Evolutionary conservation across 2,113 vertebrate genomes (phyloP).

Genomic region (Cyprinodon variegatus): DNA sequence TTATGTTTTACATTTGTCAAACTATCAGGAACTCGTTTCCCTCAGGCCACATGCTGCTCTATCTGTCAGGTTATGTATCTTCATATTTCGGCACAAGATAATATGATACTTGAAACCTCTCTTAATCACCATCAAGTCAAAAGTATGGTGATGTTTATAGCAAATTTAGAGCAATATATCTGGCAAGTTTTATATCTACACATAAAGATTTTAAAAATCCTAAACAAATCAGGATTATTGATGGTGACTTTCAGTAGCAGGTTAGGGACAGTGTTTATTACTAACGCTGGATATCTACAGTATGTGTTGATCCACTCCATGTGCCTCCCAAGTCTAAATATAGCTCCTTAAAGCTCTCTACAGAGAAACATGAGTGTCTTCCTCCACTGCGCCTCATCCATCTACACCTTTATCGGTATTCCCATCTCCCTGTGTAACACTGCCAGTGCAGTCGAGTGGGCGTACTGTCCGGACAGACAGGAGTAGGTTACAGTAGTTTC

Average conservation of each 20-base stretch:
- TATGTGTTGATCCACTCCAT: conserved; percentile 59
- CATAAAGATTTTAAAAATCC: conserved; percentile 30
- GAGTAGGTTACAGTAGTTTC: conserved; percentile 61
- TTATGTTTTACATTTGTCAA: conserved; percentile 44
- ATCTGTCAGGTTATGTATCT: conserved; percentile 43
- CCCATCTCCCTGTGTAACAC: conserved; percentile 31
- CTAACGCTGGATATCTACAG: conserved; percentile 56
- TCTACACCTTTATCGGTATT: conserved; percentile 54
- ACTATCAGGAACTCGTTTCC: conserved; percentile 33
- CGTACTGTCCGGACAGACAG: conserved; percentile 26
- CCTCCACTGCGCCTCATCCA: conserved; percentile 46
- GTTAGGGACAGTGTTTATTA: conserved; percentile 66
- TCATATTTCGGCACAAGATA: conserved; percentile 18
- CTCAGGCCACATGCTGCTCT: conserved; percentile 65
- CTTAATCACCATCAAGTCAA: conserved; percentile 26
- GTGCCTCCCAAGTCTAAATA: conserved; percentile 74
- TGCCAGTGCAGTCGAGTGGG: conserved; percentile 35
- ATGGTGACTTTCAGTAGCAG: conserved; percentile 52
- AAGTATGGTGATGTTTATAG: conserved; percentile 12
- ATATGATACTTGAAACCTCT: conserved; percentile 28
- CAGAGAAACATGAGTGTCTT: conserved; percentile 66
- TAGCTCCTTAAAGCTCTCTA: conserved; percentile 65
- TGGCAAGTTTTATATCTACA: conserved; percentile 7
- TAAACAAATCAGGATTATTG: conserved; percentile 34
- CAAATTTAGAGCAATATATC: conserved; percentile 19